Evolutionary conservation across 2,888 invertebrate genomes (phyloP).

Genomic region (Entomobrya multifasciata): DNA sequence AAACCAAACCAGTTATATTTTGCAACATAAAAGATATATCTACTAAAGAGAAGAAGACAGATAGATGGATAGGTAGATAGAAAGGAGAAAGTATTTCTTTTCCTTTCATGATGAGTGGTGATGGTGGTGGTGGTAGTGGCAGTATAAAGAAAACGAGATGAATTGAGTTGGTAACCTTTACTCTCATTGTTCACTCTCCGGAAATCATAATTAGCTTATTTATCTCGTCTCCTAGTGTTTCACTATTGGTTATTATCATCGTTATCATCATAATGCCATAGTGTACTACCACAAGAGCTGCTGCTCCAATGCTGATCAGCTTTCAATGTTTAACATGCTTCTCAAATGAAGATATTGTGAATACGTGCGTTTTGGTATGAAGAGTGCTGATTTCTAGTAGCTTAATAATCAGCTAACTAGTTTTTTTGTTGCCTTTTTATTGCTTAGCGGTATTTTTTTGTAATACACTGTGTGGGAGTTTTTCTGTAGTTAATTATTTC

Average conservation of each 20-base stretch:
- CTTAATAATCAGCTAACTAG: too few species aligned
- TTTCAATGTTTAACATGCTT: too few species aligned
- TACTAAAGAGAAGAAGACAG: constrained; percentile 4
- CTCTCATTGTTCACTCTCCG: constrained; percentile 19
- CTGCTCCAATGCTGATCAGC: too few species aligned
- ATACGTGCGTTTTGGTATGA: too few species aligned
- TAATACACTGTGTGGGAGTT: neutral
- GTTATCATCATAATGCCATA: neutral
- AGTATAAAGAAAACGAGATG: neutral
- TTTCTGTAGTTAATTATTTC: constrained; percentile 23
- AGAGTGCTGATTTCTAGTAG: too few species aligned
- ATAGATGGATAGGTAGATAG: neutral
- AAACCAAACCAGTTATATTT: constrained; percentile 3
- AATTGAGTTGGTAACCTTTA: constrained; percentile 23
- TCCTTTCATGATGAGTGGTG: neutral
- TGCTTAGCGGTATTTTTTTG: too few species aligned
- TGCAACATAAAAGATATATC: too few species aligned
- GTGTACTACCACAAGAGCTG: too few species aligned
- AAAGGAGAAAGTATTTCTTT: neutral
- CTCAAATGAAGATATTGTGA: too few species aligned
- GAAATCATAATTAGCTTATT: constrained; percentile 42
- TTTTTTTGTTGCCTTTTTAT: too few species aligned
- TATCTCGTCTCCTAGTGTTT: constrained; percentile 23
- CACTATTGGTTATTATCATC: neutral
- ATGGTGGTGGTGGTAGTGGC: too few species aligned